Conservation (phyloP, 2,797 vertebrate genomes). For the Pipistrellus kuhlii region DNA sequence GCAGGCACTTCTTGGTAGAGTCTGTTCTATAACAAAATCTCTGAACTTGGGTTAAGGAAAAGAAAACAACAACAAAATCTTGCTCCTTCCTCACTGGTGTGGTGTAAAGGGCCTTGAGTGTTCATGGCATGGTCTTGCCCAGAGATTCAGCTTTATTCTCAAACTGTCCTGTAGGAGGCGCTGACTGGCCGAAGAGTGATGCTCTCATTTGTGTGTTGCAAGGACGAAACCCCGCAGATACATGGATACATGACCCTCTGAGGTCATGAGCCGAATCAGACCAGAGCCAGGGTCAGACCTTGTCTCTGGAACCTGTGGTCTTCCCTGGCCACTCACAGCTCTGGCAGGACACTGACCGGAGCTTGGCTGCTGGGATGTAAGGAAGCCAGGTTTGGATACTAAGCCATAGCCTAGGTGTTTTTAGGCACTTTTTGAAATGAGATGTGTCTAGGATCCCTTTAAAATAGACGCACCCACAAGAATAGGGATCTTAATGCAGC, state of each 20-base stretch:
- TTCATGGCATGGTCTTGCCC: background rate
- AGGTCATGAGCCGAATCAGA: background rate
- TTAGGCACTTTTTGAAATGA: constrained; percentile 20
- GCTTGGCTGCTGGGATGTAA: background rate
- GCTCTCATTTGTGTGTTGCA: background rate
- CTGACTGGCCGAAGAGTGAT: background rate
- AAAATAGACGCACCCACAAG: constrained; percentile 37
- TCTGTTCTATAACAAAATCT: background rate
- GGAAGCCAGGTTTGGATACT: background rate
- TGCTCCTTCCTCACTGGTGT: background rate
- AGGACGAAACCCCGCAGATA: background rate
- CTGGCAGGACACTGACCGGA: background rate
- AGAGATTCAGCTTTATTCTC: background rate
- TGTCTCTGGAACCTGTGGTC: background rate
- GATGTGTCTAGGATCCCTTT: constrained; percentile 16
- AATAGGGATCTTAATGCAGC: constrained; percentile 27
- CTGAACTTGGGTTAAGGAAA: background rate
- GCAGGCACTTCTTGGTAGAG: background rate
- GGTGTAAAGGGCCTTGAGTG: background rate
- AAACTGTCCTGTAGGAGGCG: background rate
- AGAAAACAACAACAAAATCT: background rate
- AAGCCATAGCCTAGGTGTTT: background rate
- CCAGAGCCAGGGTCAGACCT: background rate
- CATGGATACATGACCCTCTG: background rate
- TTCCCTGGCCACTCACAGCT: background rate